Evolutionary conservation across 2,888 invertebrate genomes (phyloP).

Genomic region (Congeria kusceri): DNA sequence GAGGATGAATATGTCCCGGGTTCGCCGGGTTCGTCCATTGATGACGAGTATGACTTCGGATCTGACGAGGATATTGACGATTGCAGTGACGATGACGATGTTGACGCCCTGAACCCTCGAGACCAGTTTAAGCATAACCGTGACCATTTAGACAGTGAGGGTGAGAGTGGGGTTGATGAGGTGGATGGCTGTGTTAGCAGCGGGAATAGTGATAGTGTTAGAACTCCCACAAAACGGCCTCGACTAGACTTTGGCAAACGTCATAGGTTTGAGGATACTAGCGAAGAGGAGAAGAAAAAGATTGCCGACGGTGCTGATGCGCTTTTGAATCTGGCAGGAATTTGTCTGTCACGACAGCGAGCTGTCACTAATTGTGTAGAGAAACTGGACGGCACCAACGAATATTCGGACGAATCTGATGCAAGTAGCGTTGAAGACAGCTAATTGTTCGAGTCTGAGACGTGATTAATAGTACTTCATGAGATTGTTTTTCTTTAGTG

Average conservation of each 20-base stretch:
- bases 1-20: conserved; percentile 70
- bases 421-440: conserved; percentile 9
- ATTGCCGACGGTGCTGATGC: conserved; percentile 93
- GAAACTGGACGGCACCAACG: conserved; percentile 41
- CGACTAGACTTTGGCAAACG: conserved; percentile 46
- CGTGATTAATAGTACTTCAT: too few relatives aligned
- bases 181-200: conserved; percentile 72
- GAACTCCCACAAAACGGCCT: conserved; percentile 59
- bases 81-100: conserved; percentile 59
- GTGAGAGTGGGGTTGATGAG: conserved; percentile 76
- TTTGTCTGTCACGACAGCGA: conserved; percentile 73
- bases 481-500: too few relatives aligned
- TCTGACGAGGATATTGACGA: conserved; percentile 74
- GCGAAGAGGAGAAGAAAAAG: conserved; percentile 87
- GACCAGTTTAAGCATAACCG: conserved; percentile 26
- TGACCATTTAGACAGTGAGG: conserved; percentile 66
- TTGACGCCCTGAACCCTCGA: conserved; percentile 36
- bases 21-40: conserved; percentile 84
- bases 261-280: conserved; percentile 64
- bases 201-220: conserved; percentile 36
- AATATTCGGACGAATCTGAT: conserved; percentile 36
- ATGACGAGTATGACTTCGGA: conserved; percentile 85
- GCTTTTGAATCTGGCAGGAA: conserved; percentile 91
- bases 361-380: conserved; percentile 23
- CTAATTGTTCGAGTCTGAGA: too few relatives aligned